Percentiles rank a stretch among this genome's conserved stretches.
phyloP scores from a whole-genome alignment of 2,888 invertebrate genomes.

The Drosophila nr. perissopoda region DNA sequence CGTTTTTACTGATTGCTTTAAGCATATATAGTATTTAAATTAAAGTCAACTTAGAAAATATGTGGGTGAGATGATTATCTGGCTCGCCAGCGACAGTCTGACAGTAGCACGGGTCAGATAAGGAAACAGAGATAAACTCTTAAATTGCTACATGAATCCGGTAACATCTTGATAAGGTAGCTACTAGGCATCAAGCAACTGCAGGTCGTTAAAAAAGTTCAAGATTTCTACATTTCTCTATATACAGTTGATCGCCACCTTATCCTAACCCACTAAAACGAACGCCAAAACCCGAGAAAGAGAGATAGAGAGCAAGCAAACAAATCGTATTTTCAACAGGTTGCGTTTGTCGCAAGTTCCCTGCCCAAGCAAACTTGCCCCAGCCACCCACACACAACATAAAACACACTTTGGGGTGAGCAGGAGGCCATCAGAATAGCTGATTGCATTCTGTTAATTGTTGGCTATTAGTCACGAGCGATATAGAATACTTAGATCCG shows the following conservation, averaged over 20 bases:
- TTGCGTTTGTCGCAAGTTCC: slow-evolving; percentile 46
- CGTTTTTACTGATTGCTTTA: background rate
- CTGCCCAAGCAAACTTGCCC: slow-evolving; percentile 35
- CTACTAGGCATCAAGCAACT: slow-evolving; percentile 5
- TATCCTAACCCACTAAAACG: slow-evolving; percentile 11
- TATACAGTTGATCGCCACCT: slow-evolving; percentile 36
- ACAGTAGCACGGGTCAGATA: slow-evolving; percentile 52
- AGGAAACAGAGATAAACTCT: slow-evolving; percentile 47
- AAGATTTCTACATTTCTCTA: slow-evolving; percentile 12
- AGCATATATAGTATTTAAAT: slow-evolving; percentile 25
- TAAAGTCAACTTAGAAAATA: slow-evolving; percentile 34
- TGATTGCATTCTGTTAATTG: slow-evolving; percentile 35
- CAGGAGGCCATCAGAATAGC: slow-evolving; percentile 30
- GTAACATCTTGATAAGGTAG: slow-evolving; percentile 38
- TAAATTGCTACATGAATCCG: slow-evolving; percentile 16
- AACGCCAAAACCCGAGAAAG: slow-evolving; percentile 1
- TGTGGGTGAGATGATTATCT: slow-evolving; percentile 41
- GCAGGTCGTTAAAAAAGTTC: slow-evolving; percentile 44
- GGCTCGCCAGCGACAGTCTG: slow-evolving; percentile 16
- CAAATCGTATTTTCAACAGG: slow-evolving; percentile 46
- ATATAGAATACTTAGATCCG: slow-evolving; percentile 38
- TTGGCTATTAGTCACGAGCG: slow-evolving; percentile 44
- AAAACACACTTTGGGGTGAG: slow-evolving; percentile 6
- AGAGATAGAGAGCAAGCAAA: slow-evolving; percentile 29
- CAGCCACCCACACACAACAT: slow-evolving; percentile 14